Percentiles rank a stretch among this genome's conserved stretches.
Evolutionary conservation across 2,888 invertebrate genomes (phyloP).

Genomic region (Heliconius ethilla): DNA sequence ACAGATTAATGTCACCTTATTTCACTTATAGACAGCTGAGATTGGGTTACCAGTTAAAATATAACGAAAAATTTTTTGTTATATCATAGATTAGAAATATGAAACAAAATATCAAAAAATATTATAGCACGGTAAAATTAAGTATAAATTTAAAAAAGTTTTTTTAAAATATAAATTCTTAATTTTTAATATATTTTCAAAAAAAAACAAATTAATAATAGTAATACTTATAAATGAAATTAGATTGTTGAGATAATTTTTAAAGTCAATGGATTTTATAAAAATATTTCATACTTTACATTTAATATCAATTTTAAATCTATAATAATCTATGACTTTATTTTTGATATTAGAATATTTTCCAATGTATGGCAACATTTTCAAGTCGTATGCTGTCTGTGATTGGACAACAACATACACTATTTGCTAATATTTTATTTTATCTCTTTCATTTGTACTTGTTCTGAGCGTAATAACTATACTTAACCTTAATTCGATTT

Average conservation of each 20-base stretch:
- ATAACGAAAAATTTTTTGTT: neutral
- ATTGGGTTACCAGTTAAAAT: conserved; percentile 25
- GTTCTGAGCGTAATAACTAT: neutral
- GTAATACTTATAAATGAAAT: too few species aligned
- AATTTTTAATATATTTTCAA: too few species aligned
- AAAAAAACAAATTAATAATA: too few species aligned
- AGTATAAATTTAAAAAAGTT: too few species aligned
- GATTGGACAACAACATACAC: neutral
- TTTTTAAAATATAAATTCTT: too few species aligned
- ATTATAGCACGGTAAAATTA: neutral
- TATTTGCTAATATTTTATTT: neutral
- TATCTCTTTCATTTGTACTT: neutral
- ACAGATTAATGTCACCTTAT: conserved; percentile 35
- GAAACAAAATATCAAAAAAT: neutral
- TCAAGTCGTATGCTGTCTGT: neutral
- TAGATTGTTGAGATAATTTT: too few species aligned
- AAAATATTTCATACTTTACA: too few species aligned
- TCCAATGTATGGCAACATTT: neutral
- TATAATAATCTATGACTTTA: too few species aligned
- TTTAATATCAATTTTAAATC: too few species aligned
- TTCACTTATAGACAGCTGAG: conserved; percentile 26
- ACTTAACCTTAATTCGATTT: neutral
- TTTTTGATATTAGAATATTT: too few species aligned
- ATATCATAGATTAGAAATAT: neutral
- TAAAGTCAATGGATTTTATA: too few species aligned